Conservation (phyloP, 2,888 invertebrate species). For the Drosophila pseudotalamancana region DNA sequence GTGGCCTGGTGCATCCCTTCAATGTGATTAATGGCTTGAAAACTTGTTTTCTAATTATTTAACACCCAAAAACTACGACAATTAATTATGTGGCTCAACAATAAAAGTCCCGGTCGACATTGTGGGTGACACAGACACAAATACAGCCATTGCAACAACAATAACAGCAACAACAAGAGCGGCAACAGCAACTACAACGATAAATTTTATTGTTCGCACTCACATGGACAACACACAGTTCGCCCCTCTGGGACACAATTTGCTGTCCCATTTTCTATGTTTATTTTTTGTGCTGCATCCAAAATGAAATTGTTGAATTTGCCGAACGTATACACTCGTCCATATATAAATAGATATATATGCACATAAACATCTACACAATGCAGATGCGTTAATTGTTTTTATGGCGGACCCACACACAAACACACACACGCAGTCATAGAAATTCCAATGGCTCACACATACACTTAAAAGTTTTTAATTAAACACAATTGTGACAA, state of each 20-base stretch:
- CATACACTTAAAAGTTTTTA: slow-evolving; percentile 63
- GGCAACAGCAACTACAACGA: slow-evolving; percentile 46
- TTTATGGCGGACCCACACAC: slow-evolving; percentile 44
- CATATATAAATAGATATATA: slow-evolving; percentile 13
- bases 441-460: slow-evolving; percentile 22
- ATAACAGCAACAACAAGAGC: too few relatives aligned
- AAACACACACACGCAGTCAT: slow-evolving; percentile 17
- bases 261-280: slow-evolving; percentile 39
- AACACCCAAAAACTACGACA: slow-evolving; percentile 79
- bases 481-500: slow-evolving; percentile 73
- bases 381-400: slow-evolving; percentile 73
- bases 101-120: slow-evolving; percentile 68
- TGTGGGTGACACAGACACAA: slow-evolving; percentile 61
- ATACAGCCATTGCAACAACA: slow-evolving; percentile 73
- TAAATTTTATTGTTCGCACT: slow-evolving; percentile 74
- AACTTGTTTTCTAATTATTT: slow-evolving; percentile 82
- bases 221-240: slow-evolving; percentile 36
- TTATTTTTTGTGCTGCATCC: slow-evolving; percentile 26
- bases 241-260: slow-evolving; percentile 45
- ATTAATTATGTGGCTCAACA: slow-evolving; percentile 80
- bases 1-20: slow-evolving; percentile 36
- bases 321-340: slow-evolving; percentile 21
- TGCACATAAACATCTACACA: slow-evolving; percentile 1
- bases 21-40: slow-evolving; percentile 75
- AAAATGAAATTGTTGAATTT: slow-evolving; percentile 71